These are phyloP conservation scores for Petaurus breviceps DNA, from an alignment of 2,113 vertebrate species.

Conservation along the genomic window DNA sequence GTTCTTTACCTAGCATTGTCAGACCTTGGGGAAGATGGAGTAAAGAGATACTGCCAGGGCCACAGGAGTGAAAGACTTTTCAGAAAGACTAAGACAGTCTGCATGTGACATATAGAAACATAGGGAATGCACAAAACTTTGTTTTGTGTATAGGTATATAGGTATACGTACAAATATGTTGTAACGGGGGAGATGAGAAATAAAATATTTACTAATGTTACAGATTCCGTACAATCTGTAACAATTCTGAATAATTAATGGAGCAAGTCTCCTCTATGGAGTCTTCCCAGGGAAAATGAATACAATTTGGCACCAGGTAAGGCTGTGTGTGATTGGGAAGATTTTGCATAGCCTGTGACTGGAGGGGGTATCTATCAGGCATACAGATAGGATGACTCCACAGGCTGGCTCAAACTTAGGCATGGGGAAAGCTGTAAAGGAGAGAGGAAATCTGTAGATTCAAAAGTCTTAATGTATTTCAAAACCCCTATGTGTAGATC, in stretches of 20 bases:
- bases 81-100: not conserved
- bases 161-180: not conserved
- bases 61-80: not conserved
- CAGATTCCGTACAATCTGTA: not conserved
- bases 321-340: not conserved
- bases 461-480: not conserved
- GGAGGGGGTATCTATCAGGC: no score
- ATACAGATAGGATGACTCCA: no score
- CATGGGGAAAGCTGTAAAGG: no score
- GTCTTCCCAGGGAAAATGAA: not conserved
- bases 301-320: not conserved
- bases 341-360: no score
- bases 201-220: not conserved
- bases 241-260: not conserved
- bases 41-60: not conserved
- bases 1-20: not conserved
- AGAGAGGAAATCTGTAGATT: not conserved
- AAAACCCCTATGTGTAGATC: not conserved
- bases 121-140: not conserved
- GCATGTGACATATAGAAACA: not conserved
- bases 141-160: not conserved
- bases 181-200: not conserved
- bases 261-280: not conserved
- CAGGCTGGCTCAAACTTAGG: no score
- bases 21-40: not conserved